Conservation (phyloP, 2,113 vertebrate species). For the Phalacrocorax pelagicus region DNA sequence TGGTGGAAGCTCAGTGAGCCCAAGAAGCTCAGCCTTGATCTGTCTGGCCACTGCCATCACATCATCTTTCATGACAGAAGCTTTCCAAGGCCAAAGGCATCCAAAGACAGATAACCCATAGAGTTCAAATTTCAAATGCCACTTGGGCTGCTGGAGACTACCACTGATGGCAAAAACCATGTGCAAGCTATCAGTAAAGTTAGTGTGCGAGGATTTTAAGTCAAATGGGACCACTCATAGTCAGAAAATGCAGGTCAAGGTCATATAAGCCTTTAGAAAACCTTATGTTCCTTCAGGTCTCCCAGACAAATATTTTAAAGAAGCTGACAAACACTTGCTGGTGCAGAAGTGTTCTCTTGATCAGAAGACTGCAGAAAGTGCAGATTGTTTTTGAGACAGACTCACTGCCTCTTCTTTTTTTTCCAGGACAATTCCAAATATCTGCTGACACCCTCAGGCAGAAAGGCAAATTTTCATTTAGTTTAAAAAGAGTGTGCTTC, state of each 20-base stretch:
- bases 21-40: not conserved
- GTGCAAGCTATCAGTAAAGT: not conserved
- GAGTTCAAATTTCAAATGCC: not conserved
- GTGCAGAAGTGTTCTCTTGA: not conserved
- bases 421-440: conserved; percentile 29
- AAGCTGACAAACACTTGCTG: not conserved
- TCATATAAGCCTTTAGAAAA: not conserved
- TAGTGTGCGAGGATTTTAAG: not conserved
- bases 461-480: conserved; percentile 13
- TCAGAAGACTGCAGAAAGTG: not conserved
- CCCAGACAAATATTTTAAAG: not conserved
- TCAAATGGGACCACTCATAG: not conserved
- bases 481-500: not conserved
- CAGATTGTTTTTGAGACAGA: not conserved
- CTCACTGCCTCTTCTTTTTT: rapidly evolving
- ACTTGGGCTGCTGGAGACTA: not conserved
- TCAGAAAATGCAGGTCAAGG: not conserved
- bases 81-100: not conserved
- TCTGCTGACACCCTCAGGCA: conserved; percentile 69
- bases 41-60: not conserved
- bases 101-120: not conserved
- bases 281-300: not conserved
- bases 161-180: not conserved
- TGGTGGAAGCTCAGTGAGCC: not conserved
- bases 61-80: not conserved